Evolutionary conservation across 2,797 vertebrate genomes (phyloP).

Genomic region (Anniella stebbinsi): DNA sequence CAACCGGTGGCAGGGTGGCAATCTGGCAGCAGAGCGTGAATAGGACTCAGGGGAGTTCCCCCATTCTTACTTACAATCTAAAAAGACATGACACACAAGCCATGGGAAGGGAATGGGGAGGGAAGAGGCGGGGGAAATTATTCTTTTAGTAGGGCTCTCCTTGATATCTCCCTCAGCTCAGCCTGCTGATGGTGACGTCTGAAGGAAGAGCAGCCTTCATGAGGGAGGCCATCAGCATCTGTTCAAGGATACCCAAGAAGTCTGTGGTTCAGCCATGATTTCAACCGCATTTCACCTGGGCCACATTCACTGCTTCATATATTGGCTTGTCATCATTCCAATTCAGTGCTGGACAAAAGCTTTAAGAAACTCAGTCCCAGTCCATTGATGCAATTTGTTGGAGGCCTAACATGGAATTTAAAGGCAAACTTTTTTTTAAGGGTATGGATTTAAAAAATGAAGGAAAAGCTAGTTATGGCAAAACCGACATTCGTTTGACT

Average conservation of each 20-base stretch:
- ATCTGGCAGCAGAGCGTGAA: too few relatives aligned
- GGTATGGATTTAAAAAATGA: not conserved
- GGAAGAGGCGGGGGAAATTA: too few relatives aligned
- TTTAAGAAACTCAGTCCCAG: not conserved
- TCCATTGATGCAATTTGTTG: not conserved
- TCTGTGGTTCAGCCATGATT: not conserved
- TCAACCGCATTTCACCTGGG: not conserved
- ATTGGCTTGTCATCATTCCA: not conserved
- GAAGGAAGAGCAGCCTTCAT: too few relatives aligned
- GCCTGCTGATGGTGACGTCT: too few relatives aligned
- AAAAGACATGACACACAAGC: too few relatives aligned
- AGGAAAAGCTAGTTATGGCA: not conserved
- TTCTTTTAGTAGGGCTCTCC: too few relatives aligned
- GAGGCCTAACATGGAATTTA: not conserved
- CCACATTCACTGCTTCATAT: not conserved
- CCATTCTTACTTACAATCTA: too few relatives aligned
- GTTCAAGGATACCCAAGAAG: not conserved
- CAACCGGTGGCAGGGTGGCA: too few relatives aligned
- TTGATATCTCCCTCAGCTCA: too few relatives aligned
- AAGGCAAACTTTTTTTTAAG: too few relatives aligned
- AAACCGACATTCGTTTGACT: not conserved
- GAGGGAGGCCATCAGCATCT: not conserved
- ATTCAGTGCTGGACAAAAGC: not conserved
- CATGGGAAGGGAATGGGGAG: too few relatives aligned
- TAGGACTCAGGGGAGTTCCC: too few relatives aligned